These are phyloP conservation scores for Cryptotermes secundus DNA, from an alignment of 1,140 invertebrate genomes.

Conservation along the genomic window DNA sequence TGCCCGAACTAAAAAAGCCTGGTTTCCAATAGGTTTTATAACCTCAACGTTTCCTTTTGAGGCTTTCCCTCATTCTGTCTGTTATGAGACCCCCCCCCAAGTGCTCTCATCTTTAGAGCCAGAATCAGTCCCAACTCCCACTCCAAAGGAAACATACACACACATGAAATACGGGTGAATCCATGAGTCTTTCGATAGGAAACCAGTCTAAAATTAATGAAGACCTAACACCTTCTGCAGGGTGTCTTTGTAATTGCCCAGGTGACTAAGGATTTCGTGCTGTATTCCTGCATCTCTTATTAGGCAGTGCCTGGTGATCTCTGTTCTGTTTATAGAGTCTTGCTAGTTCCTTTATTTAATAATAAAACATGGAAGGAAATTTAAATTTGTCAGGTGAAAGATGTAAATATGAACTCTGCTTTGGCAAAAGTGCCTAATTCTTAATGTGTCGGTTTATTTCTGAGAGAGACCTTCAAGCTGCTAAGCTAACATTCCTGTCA, in stretches of 20 bases:
- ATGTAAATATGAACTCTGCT: slow-evolving; percentile 13
- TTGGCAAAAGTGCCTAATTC: neutral
- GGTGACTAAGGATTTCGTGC: neutral
- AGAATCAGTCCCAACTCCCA: neutral
- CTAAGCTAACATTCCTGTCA: neutral
- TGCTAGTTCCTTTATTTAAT: slow-evolving; percentile 7
- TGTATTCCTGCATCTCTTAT: neutral
- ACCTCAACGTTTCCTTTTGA: neutral
- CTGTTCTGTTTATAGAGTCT: neutral
- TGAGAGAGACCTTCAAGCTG: neutral
- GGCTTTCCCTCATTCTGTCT: neutral
- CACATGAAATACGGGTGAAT: slow-evolving; percentile 7
- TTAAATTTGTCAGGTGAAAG: neutral
- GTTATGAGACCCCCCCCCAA: too few relatives aligned
- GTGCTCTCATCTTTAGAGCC: neutral
- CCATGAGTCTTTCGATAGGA: neutral
- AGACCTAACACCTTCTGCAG: neutral
- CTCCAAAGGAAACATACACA: neutral
- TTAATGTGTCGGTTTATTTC: neutral
- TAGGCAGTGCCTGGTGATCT: neutral
- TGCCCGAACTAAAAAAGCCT: neutral
- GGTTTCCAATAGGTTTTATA: neutral
- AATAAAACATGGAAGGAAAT: neutral
- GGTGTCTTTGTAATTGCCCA: neutral
- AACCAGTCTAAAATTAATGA: neutral